phyloP scores from a whole-genome alignment of 2,888 invertebrate genomes.

The Oxyteleia sp. region DNA sequence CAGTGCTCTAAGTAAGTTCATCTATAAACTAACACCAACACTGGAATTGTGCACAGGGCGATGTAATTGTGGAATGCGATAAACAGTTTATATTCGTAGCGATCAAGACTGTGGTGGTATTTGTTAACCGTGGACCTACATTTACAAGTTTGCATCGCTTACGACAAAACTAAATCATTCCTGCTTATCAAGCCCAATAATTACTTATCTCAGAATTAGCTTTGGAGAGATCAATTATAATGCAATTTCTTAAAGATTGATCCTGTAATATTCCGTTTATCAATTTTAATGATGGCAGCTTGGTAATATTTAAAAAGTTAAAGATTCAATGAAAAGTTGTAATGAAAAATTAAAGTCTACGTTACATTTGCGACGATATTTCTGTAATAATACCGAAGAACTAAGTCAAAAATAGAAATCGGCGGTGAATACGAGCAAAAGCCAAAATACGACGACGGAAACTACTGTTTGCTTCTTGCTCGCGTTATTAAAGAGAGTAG shows the following conservation, averaged over 20 bases:
- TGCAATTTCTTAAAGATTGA: neutral
- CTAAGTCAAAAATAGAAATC: slow-evolving; percentile 42
- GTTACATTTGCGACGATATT: neutral
- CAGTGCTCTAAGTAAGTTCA: slow-evolving; percentile 54
- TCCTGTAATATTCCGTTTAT: neutral
- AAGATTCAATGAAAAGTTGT: neutral
- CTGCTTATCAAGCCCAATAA: slow-evolving; percentile 33
- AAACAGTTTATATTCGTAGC: slow-evolving; percentile 58
- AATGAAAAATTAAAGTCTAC: neutral
- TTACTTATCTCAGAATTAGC: slow-evolving; percentile 8
- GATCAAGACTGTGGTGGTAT: slow-evolving; percentile 24
- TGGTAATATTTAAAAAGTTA: too few relatives aligned
- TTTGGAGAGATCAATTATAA: neutral
- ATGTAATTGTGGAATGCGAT: slow-evolving; percentile 59
- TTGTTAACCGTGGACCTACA: slow-evolving; percentile 19
- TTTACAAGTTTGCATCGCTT: slow-evolving; percentile 37
- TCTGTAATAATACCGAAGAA: neutral
- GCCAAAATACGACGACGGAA: slow-evolving; percentile 45
- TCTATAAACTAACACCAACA: slow-evolving; percentile 61
- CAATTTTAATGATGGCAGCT: too few relatives aligned
- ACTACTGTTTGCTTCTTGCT: slow-evolving; percentile 63
- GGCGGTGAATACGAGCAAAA: slow-evolving; percentile 26
- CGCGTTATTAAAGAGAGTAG: slow-evolving; percentile 59
- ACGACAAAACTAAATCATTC: slow-evolving; percentile 43
- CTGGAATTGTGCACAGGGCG: slow-evolving; percentile 30